Percentiles rank a stretch among this genome's conserved stretches.
Evolutionary conservation across 2,888 invertebrate species (phyloP).

Genomic region (Ophion obscuratus): DNA sequence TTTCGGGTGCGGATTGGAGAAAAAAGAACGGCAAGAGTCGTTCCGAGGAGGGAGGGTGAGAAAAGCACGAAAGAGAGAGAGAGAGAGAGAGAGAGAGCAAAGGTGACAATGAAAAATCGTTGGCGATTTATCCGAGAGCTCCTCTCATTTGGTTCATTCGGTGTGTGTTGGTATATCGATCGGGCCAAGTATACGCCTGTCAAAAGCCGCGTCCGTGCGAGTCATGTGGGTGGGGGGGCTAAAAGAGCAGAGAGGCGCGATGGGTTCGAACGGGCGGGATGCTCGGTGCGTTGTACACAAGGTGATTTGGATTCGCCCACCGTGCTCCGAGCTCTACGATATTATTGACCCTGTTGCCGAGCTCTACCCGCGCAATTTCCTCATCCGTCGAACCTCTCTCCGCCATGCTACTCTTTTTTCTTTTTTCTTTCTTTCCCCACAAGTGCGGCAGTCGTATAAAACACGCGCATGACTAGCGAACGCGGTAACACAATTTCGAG

Average conservation of each 20-base stretch:
- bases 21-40: background rate
- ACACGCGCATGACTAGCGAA: conserved; percentile 6
- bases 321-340: conserved; percentile 65
- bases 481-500: conserved; percentile 44
- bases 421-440: background rate
- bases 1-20: background rate
- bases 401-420: conserved; percentile 22
- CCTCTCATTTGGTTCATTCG: conserved; percentile 61
- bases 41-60: conserved; percentile 1
- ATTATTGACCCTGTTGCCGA: conserved; percentile 67
- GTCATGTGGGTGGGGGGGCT: background rate
- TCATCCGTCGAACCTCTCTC: conserved; percentile 7
- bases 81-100: conserved; percentile 28
- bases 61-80: conserved; percentile 17
- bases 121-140: conserved; percentile 67
- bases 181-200: conserved; percentile 6
- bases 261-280: conserved; percentile 44
- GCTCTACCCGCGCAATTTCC: conserved; percentile 20
- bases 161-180: conserved; percentile 59
- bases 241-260: conserved; percentile 54
- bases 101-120: conserved; percentile 68
- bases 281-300: conserved; percentile 61
- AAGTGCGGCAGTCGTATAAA: too few species aligned
- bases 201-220: background rate
- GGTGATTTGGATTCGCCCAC: conserved; percentile 70